Evolutionary conservation across 2,797 vertebrate genomes (phyloP).

Genomic region (Coregonus suidteri): DNA sequence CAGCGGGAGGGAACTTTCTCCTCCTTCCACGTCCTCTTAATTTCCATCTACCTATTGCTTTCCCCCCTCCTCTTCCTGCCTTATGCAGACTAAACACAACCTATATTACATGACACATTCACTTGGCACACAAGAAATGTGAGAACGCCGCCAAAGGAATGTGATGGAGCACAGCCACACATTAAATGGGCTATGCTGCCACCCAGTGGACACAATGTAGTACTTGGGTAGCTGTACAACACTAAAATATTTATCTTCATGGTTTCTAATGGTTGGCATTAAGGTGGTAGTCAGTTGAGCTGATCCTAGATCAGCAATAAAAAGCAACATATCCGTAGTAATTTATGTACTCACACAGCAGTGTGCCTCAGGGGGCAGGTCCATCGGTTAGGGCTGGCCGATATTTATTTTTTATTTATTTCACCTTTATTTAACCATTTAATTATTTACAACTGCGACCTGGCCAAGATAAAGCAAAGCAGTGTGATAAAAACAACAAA

Average conservation of each 20-base stretch:
- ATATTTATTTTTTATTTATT: no score
- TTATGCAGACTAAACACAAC: background rate
- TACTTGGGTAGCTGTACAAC: background rate
- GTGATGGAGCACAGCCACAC: background rate
- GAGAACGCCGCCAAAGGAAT: background rate
- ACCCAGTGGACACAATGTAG: conserved; percentile 55
- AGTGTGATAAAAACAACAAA: no score
- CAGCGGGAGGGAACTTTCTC: conserved; percentile 66
- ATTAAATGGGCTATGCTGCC: conserved; percentile 58
- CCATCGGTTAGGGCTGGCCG: background rate
- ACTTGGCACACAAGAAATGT: conserved; percentile 8
- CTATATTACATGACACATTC: background rate
- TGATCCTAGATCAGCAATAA: background rate
- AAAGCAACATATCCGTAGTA: background rate
- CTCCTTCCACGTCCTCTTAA: conserved; percentile 66
- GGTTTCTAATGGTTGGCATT: background rate
- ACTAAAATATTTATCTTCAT: background rate
- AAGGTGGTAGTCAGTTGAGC: background rate
- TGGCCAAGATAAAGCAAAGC: no score
- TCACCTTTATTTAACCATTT: no score
- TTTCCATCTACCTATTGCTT: conserved; percentile 66
- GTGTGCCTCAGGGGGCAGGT: conserved; percentile 35
- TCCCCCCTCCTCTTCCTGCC: conserved; percentile 2
- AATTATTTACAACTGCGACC: no score
- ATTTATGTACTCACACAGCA: conserved; percentile 64